phyloP scores from a whole-genome alignment of 2,888 invertebrate species.

The Monochamus alternatus region DNA sequence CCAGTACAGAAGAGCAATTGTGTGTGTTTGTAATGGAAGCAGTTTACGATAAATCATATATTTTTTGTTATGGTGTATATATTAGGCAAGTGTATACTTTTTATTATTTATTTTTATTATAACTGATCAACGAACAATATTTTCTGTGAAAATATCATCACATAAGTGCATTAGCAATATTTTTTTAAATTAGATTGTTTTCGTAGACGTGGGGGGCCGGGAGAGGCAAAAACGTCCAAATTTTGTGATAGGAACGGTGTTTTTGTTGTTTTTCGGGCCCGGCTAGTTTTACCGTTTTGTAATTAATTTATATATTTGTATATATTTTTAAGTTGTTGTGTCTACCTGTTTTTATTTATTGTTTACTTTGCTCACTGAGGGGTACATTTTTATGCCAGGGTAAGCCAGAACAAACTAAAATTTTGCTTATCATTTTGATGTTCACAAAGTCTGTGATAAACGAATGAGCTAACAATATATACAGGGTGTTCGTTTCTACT shows the following conservation, averaged over 20 bases:
- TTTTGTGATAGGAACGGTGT: slow-evolving; percentile 24
- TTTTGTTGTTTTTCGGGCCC: slow-evolving; percentile 9
- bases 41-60: slow-evolving; percentile 48
- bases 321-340: slow-evolving; percentile 46
- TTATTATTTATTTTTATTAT: slow-evolving; percentile 47
- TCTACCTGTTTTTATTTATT: slow-evolving; percentile 43
- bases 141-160: slow-evolving; percentile 57
- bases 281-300: slow-evolving; percentile 26
- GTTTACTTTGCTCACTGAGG: slow-evolving; percentile 39
- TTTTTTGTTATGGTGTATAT: slow-evolving; percentile 50
- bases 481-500: no score
- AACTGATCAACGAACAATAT: slow-evolving; percentile 49
- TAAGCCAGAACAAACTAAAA: slow-evolving; percentile 16
- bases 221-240: neutral
- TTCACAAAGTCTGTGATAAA: neutral
- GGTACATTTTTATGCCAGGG: neutral
- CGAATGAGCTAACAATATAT: no score
- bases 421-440: slow-evolving; percentile 13
- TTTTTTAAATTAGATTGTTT: slow-evolving; percentile 49
- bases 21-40: slow-evolving; percentile 50
- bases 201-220: slow-evolving; percentile 19
- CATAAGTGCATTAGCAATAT: slow-evolving; percentile 62
- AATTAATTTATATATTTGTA: slow-evolving; percentile 40
- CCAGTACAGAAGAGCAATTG: slow-evolving; percentile 45
- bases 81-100: slow-evolving; percentile 45